Conservation (phyloP, 2,888 invertebrate species). For the Hydriomena furcata region DNA sequence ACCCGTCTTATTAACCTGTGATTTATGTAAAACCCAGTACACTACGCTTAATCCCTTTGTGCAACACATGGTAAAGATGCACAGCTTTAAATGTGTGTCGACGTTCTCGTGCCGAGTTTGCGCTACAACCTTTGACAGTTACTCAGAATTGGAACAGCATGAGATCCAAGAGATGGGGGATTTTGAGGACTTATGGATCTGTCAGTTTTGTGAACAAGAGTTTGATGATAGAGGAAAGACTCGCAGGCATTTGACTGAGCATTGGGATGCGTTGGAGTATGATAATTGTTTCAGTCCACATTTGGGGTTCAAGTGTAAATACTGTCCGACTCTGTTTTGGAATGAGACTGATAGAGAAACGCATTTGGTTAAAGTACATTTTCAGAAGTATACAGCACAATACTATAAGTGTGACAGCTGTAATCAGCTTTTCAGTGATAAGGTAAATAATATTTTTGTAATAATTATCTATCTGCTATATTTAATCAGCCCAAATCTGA, state of each 20-base stretch:
- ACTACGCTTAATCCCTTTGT: conserved; percentile 49
- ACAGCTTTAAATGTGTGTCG: conserved; percentile 60
- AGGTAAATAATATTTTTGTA: too few relatives aligned
- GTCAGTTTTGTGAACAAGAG: conserved; percentile 79
- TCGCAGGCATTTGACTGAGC: conserved; percentile 63
- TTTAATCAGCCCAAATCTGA: too few relatives aligned
- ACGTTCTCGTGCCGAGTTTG: conserved; percentile 70
- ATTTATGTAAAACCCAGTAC: conserved; percentile 57
- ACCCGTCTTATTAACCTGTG: conserved; percentile 53
- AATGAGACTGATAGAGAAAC: conserved; percentile 74
- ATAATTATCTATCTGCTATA: too few relatives aligned
- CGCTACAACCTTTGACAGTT: conserved; percentile 62
- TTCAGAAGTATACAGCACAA: conserved; percentile 55
- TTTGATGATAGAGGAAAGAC: conserved; percentile 66
- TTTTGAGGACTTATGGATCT: conserved; percentile 75
- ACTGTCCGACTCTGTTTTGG: conserved; percentile 77
- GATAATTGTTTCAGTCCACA: conserved; percentile 77
- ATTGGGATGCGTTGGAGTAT: conserved; percentile 61
- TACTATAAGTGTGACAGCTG: conserved; percentile 73
- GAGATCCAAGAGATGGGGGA: conserved; percentile 58
- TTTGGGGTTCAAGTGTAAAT: conserved; percentile 76
- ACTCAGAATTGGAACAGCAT: conserved; percentile 61
- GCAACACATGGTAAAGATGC: conserved; percentile 67
- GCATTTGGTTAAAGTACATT: conserved; percentile 70
- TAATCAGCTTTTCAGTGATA: conserved; percentile 69